Evolutionary conservation across 2,797 vertebrate genomes (phyloP).

Genomic region (Trematomus bernacchii): DNA sequence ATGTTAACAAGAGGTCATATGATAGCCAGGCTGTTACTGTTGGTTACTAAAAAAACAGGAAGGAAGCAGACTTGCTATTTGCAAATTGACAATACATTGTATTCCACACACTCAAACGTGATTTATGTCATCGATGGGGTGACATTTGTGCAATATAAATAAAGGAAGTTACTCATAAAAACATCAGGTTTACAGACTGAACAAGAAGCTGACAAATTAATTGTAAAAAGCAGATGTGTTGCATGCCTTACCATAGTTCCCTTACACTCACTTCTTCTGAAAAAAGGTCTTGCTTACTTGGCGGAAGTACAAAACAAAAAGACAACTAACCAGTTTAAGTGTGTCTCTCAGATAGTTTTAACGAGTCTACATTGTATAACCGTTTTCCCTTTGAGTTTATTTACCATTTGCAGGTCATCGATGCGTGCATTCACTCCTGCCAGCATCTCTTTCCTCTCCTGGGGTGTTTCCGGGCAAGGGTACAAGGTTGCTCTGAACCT

Average conservation of each 20-base stretch:
- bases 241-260: not conserved
- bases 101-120: not conserved
- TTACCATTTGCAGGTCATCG: constrained; percentile 98
- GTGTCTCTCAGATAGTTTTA: not conserved
- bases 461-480: constrained; percentile 96
- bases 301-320: not conserved
- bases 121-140: not conserved
- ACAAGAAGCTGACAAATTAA: constrained; percentile 6
- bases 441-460: constrained; percentile 98
- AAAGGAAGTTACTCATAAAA: not conserved
- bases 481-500: constrained; percentile 98
- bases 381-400: not conserved
- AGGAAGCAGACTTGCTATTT: not conserved
- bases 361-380: not conserved
- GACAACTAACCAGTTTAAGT: not conserved
- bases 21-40: not conserved
- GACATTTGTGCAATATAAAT: not conserved
- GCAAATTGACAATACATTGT: not conserved
- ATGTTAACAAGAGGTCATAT: not conserved
- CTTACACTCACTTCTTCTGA: not conserved
- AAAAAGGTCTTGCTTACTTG: not conserved
- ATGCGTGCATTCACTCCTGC: constrained; percentile 97
- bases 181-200: not conserved
- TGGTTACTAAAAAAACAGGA: not conserved
- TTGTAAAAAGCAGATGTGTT: constrained; percentile 5